These are phyloP conservation scores for Panzeria rudis DNA, from an alignment of 2,888 invertebrate species.

Conservation along the genomic window DNA sequence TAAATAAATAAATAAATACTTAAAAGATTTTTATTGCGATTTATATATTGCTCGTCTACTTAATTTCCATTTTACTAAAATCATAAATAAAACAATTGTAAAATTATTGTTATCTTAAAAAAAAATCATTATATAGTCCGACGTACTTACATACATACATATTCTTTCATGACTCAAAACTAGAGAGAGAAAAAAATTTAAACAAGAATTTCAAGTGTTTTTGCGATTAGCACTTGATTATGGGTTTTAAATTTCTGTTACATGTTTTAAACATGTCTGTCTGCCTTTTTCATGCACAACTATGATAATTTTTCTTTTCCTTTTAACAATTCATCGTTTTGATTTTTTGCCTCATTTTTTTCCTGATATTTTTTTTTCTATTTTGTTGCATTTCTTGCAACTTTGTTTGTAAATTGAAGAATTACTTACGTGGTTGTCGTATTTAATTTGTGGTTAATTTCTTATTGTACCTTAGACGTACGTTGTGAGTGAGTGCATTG, in stretches of 20 bases:
- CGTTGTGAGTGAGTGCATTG: neutral
- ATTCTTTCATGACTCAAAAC: neutral
- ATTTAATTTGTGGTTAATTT: constrained; percentile 53
- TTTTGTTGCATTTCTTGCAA: constrained; percentile 48
- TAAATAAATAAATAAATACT: constrained; percentile 19
- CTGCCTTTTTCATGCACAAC: constrained; percentile 56
- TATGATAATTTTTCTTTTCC: constrained; percentile 58
- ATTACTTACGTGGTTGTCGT: constrained; percentile 53
- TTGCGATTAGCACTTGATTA: constrained; percentile 70
- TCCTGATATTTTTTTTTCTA: neutral
- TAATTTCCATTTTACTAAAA: constrained; percentile 34
- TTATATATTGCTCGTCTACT: neutral
- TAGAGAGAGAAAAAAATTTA: neutral
- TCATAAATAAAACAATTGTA: constrained; percentile 45
- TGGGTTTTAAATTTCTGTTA: constrained; percentile 63
- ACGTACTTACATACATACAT: neutral
- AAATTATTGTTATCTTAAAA: constrained; percentile 1
- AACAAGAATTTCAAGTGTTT: constrained; percentile 70
- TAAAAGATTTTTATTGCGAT: constrained; percentile 5
- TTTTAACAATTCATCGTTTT: constrained; percentile 45
- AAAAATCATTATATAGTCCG: neutral
- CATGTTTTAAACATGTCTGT: constrained; percentile 63
- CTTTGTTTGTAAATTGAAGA: constrained; percentile 51
- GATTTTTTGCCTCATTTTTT: neutral
- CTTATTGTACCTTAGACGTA: constrained; percentile 7